These are phyloP conservation scores for Rynchops niger DNA, from an alignment of 2,113 vertebrate species.

Conservation along the genomic window DNA sequence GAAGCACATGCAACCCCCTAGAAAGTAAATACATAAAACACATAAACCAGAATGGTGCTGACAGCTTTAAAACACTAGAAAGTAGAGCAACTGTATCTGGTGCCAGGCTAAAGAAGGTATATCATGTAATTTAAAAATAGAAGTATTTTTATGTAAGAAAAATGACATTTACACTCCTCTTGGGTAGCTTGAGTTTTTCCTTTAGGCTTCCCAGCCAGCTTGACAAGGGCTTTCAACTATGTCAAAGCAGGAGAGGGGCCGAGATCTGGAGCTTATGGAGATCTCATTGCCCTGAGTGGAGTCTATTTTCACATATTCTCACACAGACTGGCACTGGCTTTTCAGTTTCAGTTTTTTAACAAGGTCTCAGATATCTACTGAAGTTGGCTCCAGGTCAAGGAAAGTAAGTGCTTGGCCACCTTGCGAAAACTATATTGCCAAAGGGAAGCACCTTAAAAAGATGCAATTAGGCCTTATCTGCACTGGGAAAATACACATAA, in stretches of 20 bases:
- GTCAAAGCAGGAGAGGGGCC: background rate
- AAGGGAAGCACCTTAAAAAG: slow-evolving; percentile 19
- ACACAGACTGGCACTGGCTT: background rate
- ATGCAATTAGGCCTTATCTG: background rate
- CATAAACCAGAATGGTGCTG: slow-evolving; percentile 38
- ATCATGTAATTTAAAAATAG: slow-evolving; percentile 23
- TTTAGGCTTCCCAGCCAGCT: slow-evolving; percentile 30
- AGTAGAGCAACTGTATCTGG: background rate
- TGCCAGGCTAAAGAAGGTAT: slow-evolving; percentile 24
- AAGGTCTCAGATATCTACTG: background rate
- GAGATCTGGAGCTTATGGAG: background rate
- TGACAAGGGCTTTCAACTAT: slow-evolving; percentile 37
- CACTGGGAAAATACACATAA: background rate
- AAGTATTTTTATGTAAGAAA: slow-evolving; percentile 32
- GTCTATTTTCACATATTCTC: slow-evolving; percentile 10
- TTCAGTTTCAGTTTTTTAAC: slow-evolving; percentile 36
- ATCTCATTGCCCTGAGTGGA: slow-evolving; percentile 9
- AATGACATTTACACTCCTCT: slow-evolving; percentile 29
- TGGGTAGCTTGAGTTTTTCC: slow-evolving; percentile 21
- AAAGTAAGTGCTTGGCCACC: background rate
- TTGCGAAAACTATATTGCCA: background rate
- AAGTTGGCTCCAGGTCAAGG: background rate
- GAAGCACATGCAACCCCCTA: background rate
- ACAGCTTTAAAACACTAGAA: slow-evolving; percentile 60
- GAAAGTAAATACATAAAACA: slow-evolving; percentile 56